phyloP scores from a whole-genome alignment of 2,888 invertebrate species.

The Polydrusus tereticollis region DNA sequence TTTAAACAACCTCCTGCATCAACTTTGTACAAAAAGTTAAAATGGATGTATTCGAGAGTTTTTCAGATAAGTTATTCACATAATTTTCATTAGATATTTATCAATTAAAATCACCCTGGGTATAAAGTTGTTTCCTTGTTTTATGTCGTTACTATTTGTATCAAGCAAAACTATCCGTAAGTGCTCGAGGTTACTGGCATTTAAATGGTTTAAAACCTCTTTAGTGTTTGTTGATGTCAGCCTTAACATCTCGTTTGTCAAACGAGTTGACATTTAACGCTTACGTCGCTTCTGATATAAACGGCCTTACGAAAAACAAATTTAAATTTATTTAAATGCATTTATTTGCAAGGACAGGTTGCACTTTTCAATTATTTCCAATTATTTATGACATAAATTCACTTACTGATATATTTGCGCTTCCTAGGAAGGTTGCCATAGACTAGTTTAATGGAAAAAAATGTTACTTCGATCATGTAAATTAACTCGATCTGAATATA shows the following conservation, averaged over 20 bases:
- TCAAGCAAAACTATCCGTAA: slow-evolving; percentile 29
- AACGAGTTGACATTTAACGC: slow-evolving; percentile 28
- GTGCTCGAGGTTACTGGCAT: slow-evolving; percentile 34
- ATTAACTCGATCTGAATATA: neutral
- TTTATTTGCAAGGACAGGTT: slow-evolving; percentile 14
- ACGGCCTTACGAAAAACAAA: slow-evolving; percentile 19
- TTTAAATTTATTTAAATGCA: slow-evolving; percentile 40
- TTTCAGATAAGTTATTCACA: too few species aligned
- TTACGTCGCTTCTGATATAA: slow-evolving; percentile 4
- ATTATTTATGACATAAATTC: neutral
- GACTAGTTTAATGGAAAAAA: neutral
- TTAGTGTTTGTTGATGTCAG: slow-evolving; percentile 30
- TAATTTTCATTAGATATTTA: too few species aligned
- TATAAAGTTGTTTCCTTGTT: neutral
- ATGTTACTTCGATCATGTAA: neutral
- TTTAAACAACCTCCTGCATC: too few species aligned
- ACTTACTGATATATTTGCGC: neutral
- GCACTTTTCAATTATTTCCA: neutral
- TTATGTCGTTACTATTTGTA: neutral
- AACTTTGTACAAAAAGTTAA: too few species aligned
- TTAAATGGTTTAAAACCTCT: slow-evolving; percentile 32
- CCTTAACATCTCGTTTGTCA: slow-evolving; percentile 43
- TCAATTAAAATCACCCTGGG: too few species aligned
- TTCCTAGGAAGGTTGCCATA: slow-evolving; percentile 4
- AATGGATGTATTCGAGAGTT: too few species aligned